Percentiles rank a stretch among this genome's conserved stretches.
phyloP scores from a whole-genome alignment of 2,797 vertebrate species.

The Microtus agrestis region DNA sequence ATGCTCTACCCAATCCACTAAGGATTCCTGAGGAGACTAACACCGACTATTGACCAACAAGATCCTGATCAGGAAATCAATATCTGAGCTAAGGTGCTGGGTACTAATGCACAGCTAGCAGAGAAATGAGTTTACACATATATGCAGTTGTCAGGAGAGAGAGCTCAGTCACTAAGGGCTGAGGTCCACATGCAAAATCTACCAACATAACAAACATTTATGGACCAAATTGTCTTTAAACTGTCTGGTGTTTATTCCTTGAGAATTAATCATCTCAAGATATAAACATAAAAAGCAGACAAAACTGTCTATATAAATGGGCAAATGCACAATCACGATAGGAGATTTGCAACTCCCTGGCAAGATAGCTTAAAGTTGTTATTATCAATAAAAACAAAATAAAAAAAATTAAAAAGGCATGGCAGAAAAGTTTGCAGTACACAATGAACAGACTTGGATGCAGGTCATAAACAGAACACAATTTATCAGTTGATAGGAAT shows the following conservation, averaged over 20 bases:
- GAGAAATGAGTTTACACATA: background rate
- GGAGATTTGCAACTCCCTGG: background rate
- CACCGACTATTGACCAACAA: background rate
- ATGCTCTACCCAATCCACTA: background rate
- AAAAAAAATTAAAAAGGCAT: background rate
- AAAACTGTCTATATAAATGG: background rate
- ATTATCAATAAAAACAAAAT: background rate
- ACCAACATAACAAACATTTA: background rate
- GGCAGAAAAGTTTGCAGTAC: background rate
- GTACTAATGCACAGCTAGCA: background rate
- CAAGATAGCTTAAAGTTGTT: background rate
- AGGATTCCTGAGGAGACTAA: background rate
- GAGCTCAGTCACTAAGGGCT: background rate
- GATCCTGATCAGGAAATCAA: background rate
- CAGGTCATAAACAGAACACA: background rate
- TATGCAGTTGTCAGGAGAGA: too few relatives aligned
- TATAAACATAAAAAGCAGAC: slow-evolving; percentile 1
- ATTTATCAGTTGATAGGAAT: background rate
- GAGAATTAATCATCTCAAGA: background rate
- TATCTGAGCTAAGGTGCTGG: background rate
- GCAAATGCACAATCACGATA: background rate
- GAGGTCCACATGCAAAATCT: background rate
- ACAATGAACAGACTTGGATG: background rate
- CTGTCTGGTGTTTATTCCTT: background rate
- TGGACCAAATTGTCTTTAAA: background rate